Conservation (phyloP, 2,113 vertebrate genomes). For the Hemichromis elongatus region DNA sequence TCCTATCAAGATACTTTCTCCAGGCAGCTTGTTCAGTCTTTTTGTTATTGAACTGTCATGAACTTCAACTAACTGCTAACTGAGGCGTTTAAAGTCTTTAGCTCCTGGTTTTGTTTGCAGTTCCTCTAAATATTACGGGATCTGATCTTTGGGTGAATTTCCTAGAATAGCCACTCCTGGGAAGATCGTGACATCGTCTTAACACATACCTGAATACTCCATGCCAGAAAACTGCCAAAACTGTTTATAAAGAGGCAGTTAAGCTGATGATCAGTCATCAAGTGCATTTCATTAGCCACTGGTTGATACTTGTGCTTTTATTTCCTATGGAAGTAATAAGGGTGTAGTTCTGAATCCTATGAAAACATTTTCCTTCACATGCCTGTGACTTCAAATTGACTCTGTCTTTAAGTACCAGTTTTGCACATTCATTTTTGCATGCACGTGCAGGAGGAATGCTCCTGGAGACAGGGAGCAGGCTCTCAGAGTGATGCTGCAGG, state of each 20-base stretch:
- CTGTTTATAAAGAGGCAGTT: background rate
- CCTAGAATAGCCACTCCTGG: background rate
- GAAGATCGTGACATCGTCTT: too few relatives aligned
- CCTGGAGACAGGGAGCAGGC: slow-evolving; percentile 86
- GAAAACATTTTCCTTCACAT: background rate
- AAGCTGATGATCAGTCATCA: background rate
- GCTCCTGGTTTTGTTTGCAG: background rate
- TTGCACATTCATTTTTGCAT: background rate
- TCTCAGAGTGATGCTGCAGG: slow-evolving; percentile 86
- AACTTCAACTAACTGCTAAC: background rate
- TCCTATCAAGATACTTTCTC: background rate
- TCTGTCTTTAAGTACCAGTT: background rate
- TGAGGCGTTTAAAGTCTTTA: background rate
- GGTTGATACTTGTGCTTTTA: background rate
- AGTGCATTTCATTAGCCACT: background rate
- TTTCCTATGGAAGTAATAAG: background rate
- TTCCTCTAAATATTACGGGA: background rate
- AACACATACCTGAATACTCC: background rate
- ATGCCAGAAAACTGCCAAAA: background rate
- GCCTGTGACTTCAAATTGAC: background rate
- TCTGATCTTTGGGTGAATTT: background rate
- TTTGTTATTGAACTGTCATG: background rate
- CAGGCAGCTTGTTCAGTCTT: background rate
- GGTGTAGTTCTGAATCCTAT: background rate
- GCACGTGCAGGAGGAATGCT: slow-evolving; percentile 81